These are phyloP conservation scores for Euura saliciscinereae DNA, from an alignment of 1,140 invertebrate species.

Conservation along the genomic window DNA sequence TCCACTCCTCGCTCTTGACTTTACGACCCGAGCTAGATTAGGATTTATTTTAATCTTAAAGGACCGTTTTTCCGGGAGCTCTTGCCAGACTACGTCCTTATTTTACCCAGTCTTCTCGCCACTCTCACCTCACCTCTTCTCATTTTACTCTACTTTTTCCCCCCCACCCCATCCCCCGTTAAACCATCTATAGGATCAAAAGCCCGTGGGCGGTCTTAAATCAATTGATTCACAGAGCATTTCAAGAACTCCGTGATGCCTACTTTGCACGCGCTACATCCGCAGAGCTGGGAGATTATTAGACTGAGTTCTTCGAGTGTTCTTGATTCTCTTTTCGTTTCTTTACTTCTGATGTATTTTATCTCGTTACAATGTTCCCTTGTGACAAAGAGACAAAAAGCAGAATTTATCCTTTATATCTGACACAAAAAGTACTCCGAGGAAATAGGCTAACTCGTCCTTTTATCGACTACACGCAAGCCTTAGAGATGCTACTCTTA, in stretches of 20 bases:
- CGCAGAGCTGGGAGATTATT: not conserved
- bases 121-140: not conserved
- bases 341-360: not conserved
- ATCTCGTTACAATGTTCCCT: not conserved
- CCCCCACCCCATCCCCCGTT: too few species aligned
- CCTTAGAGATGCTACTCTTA: too few species aligned
- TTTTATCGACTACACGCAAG: too few species aligned
- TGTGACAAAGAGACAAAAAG: too few species aligned
- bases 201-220: not conserved
- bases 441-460: too few species aligned
- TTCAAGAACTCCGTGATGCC: not conserved
- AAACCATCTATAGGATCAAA: too few species aligned
- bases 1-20: not conserved
- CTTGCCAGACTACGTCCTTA: not conserved
- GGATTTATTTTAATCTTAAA: constrained; percentile 1
- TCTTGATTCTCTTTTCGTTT: not conserved
- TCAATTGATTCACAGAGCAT: not conserved
- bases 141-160: not conserved
- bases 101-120: not conserved
- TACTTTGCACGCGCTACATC: not conserved
- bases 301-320: not conserved
- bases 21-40: not conserved
- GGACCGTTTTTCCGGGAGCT: constrained; percentile 1
- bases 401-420: too few species aligned
- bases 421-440: too few species aligned